Percentiles rank a stretch among this genome's conserved stretches.
phyloP scores from a whole-genome alignment of 2,888 invertebrate genomes.

The Eupithecia inturbata region DNA sequence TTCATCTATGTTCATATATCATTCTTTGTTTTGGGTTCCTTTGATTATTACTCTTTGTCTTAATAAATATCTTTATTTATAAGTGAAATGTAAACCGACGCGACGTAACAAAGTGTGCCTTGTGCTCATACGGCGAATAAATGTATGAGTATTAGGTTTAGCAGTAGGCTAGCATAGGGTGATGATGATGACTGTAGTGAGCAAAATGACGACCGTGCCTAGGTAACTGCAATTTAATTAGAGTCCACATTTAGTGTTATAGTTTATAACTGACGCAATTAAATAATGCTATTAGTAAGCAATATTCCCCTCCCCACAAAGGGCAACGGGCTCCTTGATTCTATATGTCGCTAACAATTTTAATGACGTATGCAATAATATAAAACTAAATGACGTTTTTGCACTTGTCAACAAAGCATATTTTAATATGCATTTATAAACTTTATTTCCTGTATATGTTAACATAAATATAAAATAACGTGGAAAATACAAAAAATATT shows the following conservation, averaged over 20 bases:
- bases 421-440: background rate
- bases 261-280: background rate
- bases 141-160: too few species aligned
- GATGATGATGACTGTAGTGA: background rate
- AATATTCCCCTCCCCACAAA: background rate
- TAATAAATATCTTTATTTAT: too few species aligned
- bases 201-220: slow-evolving; percentile 2
- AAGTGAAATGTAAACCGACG: too few species aligned
- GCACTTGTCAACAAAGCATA: background rate
- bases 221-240: background rate
- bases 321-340: background rate
- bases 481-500: background rate
- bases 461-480: background rate
- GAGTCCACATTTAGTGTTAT: background rate
- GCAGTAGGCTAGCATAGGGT: background rate
- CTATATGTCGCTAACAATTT: background rate
- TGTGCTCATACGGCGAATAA: too few species aligned
- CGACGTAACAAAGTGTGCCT: too few species aligned
- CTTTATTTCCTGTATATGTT: background rate
- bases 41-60: too few species aligned
- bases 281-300: background rate
- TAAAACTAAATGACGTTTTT: background rate
- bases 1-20: too few species aligned
- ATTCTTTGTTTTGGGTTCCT: too few species aligned
- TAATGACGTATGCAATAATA: background rate